phyloP scores from a whole-genome alignment of 2,797 vertebrate genomes.

The Phalanger gymnotis region DNA sequence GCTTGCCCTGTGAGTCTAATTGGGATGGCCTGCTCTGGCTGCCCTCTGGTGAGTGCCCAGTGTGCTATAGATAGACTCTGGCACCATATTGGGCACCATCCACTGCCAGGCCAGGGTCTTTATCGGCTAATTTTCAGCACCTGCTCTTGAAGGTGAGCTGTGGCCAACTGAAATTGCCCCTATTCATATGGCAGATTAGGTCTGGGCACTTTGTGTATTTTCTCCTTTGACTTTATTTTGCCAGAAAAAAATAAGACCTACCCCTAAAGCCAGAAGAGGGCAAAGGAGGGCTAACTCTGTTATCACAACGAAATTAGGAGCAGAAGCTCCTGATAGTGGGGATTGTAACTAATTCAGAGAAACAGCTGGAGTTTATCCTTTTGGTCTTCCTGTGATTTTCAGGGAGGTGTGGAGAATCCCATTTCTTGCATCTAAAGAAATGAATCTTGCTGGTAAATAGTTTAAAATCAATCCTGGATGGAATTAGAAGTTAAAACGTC shows the following conservation, averaged over 20 bases:
- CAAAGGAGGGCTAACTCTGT: constrained; percentile 56
- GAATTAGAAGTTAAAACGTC: constrained; percentile 69
- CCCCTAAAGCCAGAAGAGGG: background rate
- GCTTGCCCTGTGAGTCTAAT: too few relatives aligned
- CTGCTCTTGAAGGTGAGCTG: background rate
- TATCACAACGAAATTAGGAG: constrained; percentile 66
- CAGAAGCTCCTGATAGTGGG: constrained; percentile 42
- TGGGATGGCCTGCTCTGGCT: background rate
- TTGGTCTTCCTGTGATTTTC: constrained; percentile 58
- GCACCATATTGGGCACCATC: background rate
- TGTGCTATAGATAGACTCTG: background rate
- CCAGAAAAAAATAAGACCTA: constrained; percentile 37
- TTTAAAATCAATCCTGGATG: constrained; percentile 65
- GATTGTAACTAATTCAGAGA: constrained; percentile 60
- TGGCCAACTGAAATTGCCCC: background rate
- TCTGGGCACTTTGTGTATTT: background rate
- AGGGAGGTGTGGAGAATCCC: constrained; percentile 44
- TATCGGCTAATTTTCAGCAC: constrained; percentile 11
- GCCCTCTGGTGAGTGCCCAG: background rate
- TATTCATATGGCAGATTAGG: background rate
- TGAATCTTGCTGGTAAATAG: constrained; percentile 64
- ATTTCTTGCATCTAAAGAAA: constrained; percentile 72
- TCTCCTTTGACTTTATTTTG: constrained; percentile 52
- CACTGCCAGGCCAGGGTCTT: background rate
- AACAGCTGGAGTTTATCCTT: constrained; percentile 56